Evolutionary conservation across 2,113 vertebrate species (phyloP), one percentile per base, ranked within the genome.

Genomic region (Anthoscopus minutus): DNA sequence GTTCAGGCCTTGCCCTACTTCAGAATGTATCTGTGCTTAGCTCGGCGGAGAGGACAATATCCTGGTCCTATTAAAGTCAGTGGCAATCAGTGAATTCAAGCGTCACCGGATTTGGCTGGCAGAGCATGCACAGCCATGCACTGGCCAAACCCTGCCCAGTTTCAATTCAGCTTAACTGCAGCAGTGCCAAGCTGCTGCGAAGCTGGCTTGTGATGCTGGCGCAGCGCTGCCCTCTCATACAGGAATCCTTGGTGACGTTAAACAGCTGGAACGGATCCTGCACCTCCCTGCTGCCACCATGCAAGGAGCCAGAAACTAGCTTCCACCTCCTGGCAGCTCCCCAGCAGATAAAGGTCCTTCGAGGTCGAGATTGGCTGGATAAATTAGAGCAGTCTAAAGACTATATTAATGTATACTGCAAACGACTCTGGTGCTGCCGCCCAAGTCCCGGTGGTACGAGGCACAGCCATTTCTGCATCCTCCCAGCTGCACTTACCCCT

Each of bases 221-320:
- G 9, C 89, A 45, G 74, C 12, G 2, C 85, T 85, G 67, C 88
- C 88, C 42, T 53, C 76, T 80, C 72, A 1, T 40, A 37, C 80
- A 78, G 86, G 88, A 94, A 86, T 91, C 91, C 87, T 89, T 72
- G 66, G 81, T 92, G 96, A 95, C 78, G 62, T 40, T 44, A 58
- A 85, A 71, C 81, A 69, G 70, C 95, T 94, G 95, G 96, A 92
- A 82, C 64, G 3, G 74, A 69, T 79, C 74, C 89, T 37, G 35
- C 57, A 61, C 45, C 66, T 89, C 93, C 91, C 85, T 58, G 40
- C 81, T 56, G 60, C 78, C 1, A 4, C 94, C 67, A 47, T 67
- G 73, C 72, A 87, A 42, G 73, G 57, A 74, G 61, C 72, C 91
- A 6, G 1, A 53, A 81, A 61, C 57, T 6, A 38, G 77, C 81